These are phyloP conservation scores for Folsomia candida DNA, from an alignment of 2,888 invertebrate genomes.

Conservation along the genomic window DNA sequence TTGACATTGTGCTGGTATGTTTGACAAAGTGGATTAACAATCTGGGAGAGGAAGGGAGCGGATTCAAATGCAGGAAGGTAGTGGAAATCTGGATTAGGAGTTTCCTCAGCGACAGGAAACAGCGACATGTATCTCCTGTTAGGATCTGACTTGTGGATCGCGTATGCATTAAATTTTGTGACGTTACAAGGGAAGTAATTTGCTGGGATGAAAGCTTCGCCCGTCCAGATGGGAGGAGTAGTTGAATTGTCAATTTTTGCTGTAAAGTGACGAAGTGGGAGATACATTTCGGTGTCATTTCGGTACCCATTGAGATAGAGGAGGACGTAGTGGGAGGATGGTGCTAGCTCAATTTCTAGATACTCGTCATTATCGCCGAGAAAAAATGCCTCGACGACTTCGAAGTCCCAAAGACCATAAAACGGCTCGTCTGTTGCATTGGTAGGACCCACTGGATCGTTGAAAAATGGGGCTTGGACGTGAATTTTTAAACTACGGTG, in stretches of 20 bases:
- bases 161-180: constrained; percentile 58
- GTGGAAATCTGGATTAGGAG: constrained; percentile 56
- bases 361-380: constrained; percentile 57
- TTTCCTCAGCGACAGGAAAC: constrained; percentile 55
- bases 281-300: not conserved
- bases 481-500: not conserved
- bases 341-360: constrained; percentile 58
- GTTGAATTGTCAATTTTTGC: not conserved
- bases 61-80: too few species aligned
- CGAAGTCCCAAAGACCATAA: constrained; percentile 55
- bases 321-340: constrained; percentile 56
- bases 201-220: constrained; percentile 55
- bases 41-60: too few species aligned
- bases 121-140: constrained; percentile 56
- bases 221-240: constrained; percentile 53
- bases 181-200: constrained; percentile 57
- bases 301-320: constrained; percentile 52
- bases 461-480: constrained; percentile 54
- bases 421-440: constrained; percentile 53
- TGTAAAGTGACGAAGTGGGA: not conserved
- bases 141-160: constrained; percentile 57
- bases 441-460: constrained; percentile 53
- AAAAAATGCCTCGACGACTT: constrained; percentile 60
- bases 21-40: too few species aligned
- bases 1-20: too few species aligned